Base-by-base conservation (phyloP, 2,113 vertebrate genomes). In the Mionectes macconnelli region DNA sequence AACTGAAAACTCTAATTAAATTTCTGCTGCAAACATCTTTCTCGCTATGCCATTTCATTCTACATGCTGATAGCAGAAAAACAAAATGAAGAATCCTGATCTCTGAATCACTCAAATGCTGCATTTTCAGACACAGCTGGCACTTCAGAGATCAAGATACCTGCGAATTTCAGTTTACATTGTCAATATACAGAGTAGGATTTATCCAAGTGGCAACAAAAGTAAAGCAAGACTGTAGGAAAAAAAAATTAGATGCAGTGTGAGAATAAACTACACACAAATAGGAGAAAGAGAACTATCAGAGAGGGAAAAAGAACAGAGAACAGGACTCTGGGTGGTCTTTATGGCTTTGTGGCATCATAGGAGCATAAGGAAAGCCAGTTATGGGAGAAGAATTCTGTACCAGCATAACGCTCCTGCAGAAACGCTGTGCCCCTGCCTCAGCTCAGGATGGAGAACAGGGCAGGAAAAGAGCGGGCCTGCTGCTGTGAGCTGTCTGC, bases 161-260 rank as follows among this genome's bases (percentile, higher is more conserved):
- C 86, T 89, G 76, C 84, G 90, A 96, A 93, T 77, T 96, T 86
- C 93, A 78, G 72, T 90, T 96, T 94, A 78, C 31, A 13, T 69
- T 89, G 52, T 56, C 56, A 90, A 17, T 5, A 37, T n/a, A 66
- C 18, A 70, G 55, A 52, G 39, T 20, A 40, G 64, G 40, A 83
- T 86, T 92, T 30, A 80, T 49, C 64, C 55, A 85, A 63, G 45
- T 63, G 30, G 55, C 45, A 95, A 84, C 35, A 93, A 95, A 93
- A 90, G 55, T 30, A 70, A 93, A 85, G 55, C 12, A 59, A 68
- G 11, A 93, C 3, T 30, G 40, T 10, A 77, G 19, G 19, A 3
- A 42, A 59, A 59, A n/a, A 76, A 67, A 35, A 70, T 12, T 8
- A 64, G 40, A 83, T 47, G 25, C 7, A 39, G 33, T 28, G 53